Evolutionary conservation across 2,888 invertebrate species (phyloP), one percentile per base, ranked within the genome.

Genomic region (Oxycera nigricornis): DNA sequence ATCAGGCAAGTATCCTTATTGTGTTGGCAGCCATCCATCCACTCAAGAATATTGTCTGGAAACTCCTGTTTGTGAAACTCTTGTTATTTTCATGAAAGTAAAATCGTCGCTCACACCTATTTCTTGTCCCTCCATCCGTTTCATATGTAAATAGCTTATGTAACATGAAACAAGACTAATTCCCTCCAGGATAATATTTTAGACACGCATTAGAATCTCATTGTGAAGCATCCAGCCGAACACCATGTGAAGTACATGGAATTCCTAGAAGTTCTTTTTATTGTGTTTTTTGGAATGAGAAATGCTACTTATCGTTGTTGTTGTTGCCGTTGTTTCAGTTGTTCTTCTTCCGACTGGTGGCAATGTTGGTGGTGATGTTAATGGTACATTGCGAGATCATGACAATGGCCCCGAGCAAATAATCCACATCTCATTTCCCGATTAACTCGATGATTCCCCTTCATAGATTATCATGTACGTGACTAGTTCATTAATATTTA

Each of bases 401-500:
- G 31, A 61, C 17, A 31, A 61, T 11, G 28, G 61, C n/a, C 30
- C 7, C 61, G 4, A 61, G 31, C 31, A 9, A 22, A 31, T 61
- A 55, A 30, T 61, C 61, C 35, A 31, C 31, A 20, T 31, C 35
- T 61, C 31, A 31, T 31, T 61, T 31, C 24, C 20, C 14, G 41
- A 41, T 65, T 61, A 24, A 11, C 24, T 14, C 24, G 28, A 24
- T n/a, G 57, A 31, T 28, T 61, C 11, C 20, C 9, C 35, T 61
- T 1, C 31, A 20, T n/a, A n/a, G 17, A 61, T n/a, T 24, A 17
- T 52, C 70, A 30, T 55, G 30, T 70, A 70, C 70, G 52, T 70
- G 70, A 70, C 70, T 35, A 55, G 52, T 70, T 70, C 52, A 70
- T 70, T 70, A 70, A 52, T 28, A 31, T 52, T 52, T 39, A 65